A percentile compares a stretch with the other conserved stretches of the same genome.
These are phyloP conservation scores for Melipona quadrifasciata DNA, from an alignment of 1,140 invertebrate species.

Conservation along the genomic window DNA sequence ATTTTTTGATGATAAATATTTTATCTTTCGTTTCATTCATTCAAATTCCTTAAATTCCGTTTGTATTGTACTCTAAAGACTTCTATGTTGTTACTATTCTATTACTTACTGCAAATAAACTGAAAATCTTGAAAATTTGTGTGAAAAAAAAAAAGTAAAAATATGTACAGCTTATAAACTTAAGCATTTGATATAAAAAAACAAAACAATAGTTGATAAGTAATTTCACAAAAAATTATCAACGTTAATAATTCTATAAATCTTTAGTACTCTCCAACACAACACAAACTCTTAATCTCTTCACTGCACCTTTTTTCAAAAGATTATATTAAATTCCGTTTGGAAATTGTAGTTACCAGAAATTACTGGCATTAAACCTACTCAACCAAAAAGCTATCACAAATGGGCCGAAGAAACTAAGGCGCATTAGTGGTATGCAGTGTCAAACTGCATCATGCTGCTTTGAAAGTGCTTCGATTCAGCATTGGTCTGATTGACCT, in stretches of 20 bases:
- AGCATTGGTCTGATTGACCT: constrained; percentile 73
- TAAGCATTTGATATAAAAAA: neutral
- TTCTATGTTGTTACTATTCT: neutral
- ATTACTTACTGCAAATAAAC: neutral
- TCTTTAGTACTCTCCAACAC: constrained; percentile 8
- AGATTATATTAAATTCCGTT: constrained; percentile 31
- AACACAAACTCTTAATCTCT: constrained; percentile 31
- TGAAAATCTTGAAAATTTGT: neutral
- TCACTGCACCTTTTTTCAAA: constrained; percentile 21
- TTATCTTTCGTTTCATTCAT: neutral
- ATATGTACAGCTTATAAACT: neutral
- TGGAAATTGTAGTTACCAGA: constrained; percentile 22
- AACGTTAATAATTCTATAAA: constrained; percentile 2
- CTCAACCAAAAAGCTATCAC: constrained; percentile 75
- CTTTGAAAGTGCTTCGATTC: constrained; percentile 76
- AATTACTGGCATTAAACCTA: constrained; percentile 61
- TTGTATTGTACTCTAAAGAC: neutral
- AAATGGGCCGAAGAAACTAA: constrained; percentile 73
- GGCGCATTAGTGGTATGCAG: constrained; percentile 79
- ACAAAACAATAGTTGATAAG: neutral
- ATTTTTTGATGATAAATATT: neutral
- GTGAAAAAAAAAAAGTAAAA: neutral
- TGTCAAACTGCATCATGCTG: constrained; percentile 78
- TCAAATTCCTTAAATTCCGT: neutral
- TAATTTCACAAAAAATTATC: neutral